Percentiles rank a stretch among this genome's conserved stretches.
These are phyloP conservation scores for Torymus aiolomorphi DNA, from an alignment of 2,888 invertebrate genomes.

Conservation along the genomic window DNA sequence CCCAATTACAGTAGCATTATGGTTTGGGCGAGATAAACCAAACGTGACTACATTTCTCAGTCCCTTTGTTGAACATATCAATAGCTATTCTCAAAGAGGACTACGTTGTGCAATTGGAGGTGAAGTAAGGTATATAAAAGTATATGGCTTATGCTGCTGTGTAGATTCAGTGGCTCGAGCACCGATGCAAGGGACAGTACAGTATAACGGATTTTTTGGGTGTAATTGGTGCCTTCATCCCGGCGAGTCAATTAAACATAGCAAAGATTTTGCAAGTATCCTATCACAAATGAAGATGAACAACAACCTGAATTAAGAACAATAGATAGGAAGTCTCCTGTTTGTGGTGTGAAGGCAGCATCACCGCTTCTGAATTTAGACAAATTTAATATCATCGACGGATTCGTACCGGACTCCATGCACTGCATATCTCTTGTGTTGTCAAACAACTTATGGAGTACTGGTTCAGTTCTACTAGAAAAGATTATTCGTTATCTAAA, in stretches of 20 bases:
- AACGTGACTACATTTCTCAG: conserved; percentile 52
- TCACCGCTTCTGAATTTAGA: conserved; percentile 39
- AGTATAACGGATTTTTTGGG: too few species aligned
- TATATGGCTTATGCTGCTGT: too few species aligned
- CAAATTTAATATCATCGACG: conserved; percentile 49
- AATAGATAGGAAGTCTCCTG: conserved; percentile 5
- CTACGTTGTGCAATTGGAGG: not conserved
- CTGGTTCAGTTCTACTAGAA: not conserved
- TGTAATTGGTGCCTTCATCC: too few species aligned
- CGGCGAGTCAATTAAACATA: too few species aligned
- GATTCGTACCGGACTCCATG: conserved; percentile 53
- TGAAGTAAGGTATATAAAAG: not conserved
- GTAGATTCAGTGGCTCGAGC: too few species aligned
- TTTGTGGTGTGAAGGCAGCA: conserved; percentile 43
- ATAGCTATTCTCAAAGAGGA: not conserved
- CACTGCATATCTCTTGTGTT: conserved; percentile 29
- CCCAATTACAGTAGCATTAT: conserved; percentile 42
- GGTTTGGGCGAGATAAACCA: too few species aligned
- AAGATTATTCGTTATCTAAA: not conserved
- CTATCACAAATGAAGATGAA: conserved; percentile 10
- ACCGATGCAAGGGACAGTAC: too few species aligned
- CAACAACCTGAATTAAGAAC: conserved; percentile 30
- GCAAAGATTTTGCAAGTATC: conserved; percentile 5
- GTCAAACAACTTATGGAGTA: conserved; percentile 37
- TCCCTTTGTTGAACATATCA: conserved; percentile 1